These are phyloP conservation scores for Acrocyrtus sp. DNA, from an alignment of 2,888 invertebrate genomes.

Conservation along the genomic window DNA sequence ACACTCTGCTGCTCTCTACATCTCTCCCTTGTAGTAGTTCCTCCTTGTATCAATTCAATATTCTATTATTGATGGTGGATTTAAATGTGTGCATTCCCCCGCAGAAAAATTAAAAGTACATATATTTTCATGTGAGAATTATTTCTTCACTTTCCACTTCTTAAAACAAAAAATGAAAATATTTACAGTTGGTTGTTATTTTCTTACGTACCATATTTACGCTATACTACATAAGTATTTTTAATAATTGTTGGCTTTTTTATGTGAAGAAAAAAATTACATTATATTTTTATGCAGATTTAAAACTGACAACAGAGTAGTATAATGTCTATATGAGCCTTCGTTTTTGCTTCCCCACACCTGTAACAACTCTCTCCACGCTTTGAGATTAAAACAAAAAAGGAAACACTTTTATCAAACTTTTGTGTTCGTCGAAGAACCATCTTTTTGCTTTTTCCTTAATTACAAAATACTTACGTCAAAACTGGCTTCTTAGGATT, in stretches of 20 bases:
- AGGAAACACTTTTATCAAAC: neutral
- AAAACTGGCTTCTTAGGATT: neutral
- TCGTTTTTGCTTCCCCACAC: neutral
- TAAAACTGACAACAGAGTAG: neutral
- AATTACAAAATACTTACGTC: neutral
- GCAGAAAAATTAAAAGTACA: neutral
- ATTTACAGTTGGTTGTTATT: neutral
- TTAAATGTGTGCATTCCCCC: neutral
- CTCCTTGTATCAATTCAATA: neutral
- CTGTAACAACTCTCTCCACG: neutral
- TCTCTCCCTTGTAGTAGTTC: neutral
- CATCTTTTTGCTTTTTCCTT: neutral
- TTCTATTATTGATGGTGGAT: neutral
- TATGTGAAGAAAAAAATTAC: too few relatives aligned
- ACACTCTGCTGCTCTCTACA: neutral
- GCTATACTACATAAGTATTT: neutral
- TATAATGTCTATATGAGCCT: neutral
- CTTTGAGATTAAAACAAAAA: neutral
- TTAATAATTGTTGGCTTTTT: neutral
- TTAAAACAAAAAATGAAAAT: conserved; percentile 1
- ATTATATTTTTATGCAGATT: too few relatives aligned
- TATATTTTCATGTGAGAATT: neutral
- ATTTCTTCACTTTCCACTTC: conserved; percentile 3
- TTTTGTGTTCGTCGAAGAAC: neutral
- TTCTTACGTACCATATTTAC: too few relatives aligned